Evolutionary conservation across 2,888 invertebrate species (phyloP).

Genomic region (Venustoraphidia nigricollis): DNA sequence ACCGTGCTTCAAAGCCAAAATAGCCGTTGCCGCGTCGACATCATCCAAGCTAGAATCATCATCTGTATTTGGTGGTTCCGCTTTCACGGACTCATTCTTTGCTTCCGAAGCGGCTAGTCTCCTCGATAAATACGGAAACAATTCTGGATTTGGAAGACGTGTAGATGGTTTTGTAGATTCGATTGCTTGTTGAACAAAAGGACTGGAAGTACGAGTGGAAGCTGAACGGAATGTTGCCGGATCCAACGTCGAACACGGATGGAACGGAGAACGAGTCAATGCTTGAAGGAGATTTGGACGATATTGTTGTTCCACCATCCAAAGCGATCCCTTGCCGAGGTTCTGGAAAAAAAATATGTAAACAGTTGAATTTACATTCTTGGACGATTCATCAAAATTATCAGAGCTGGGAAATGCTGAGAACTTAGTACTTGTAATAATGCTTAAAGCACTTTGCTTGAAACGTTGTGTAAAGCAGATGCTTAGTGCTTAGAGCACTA

Average conservation of each 20-base stretch:
- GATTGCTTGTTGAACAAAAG: constrained; percentile 4
- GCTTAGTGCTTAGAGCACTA: no score
- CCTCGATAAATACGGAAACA: constrained; percentile 72
- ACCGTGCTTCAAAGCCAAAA: constrained; percentile 77
- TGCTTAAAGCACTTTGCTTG: no score
- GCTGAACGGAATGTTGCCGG: constrained; percentile 27
- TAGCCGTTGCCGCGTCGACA: constrained; percentile 71
- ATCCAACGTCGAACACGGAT: constrained; percentile 43
- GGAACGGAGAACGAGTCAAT: constrained; percentile 74
- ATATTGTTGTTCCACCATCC: constrained; percentile 91
- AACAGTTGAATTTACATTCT: no score
- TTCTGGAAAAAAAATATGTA: constrained; percentile 42
- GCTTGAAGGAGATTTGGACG: constrained; percentile 80
- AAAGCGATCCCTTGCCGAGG: constrained; percentile 85
- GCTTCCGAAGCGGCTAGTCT: constrained; percentile 36
- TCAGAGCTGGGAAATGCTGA: no score
- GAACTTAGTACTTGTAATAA: no score
- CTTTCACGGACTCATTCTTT: constrained; percentile 15
- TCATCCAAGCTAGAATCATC: constrained; percentile 49
- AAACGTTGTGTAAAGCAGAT: no score
- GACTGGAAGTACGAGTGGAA: constrained; percentile 11
- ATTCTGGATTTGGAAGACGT: constrained; percentile 53
- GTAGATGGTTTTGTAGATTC: constrained; percentile 11
- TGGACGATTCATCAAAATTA: no score
- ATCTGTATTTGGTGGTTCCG: constrained; percentile 13